Base-by-base conservation (phyloP, 1,140 invertebrate species). In the Grapholita molesta region DNA sequence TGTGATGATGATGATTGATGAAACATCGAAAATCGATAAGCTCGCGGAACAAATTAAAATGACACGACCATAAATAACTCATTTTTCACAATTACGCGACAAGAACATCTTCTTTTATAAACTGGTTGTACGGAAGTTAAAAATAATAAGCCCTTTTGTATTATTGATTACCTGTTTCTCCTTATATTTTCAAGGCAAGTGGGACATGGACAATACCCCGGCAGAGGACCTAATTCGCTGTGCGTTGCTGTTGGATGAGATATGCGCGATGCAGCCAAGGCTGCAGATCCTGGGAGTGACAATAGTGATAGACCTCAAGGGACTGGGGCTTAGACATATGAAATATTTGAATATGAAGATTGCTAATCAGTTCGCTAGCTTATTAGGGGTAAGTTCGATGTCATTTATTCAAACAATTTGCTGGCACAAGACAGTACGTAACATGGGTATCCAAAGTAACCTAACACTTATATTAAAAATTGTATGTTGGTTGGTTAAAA, bases 261-360 rank as follows among this genome's bases (percentile, higher is more conserved):
- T 96, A 3, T 95, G 95, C 0, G 91, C 95, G 3, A 81, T 96
- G 74, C 96, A 97, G 76, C 95, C 95, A 0, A 93, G 93, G 15
- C 92, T 95, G 0, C 96, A 96, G 82, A 94, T 96, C 24, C 85
- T 96, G 1, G 96, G 96, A 0, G 95, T 95, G 3, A 93, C 96
- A 18, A 95, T 94, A 24, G 94, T 97, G 18, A 96, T 96, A 30
- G 96, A 97, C 81, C 86, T 96, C 0, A 93, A 94, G 65, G 94
- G 94, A 11, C 92, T 97, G 23, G 93, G 93, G 0, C 85, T 96
- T 77, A 65, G 23, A 6, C 66, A 55, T 28, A 8, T 48, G 23
- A 42, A 38, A 15, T 38, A 67, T 52, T 30, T 67, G 35, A 69
- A 52, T 18, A 11, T 55, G 35, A 64, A 52, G 30, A 48, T 48